Evolutionary conservation across 2,797 vertebrate species (phyloP), one percentile per base, ranked within the genome.

Genomic region (Hozukius guyotensis): DNA sequence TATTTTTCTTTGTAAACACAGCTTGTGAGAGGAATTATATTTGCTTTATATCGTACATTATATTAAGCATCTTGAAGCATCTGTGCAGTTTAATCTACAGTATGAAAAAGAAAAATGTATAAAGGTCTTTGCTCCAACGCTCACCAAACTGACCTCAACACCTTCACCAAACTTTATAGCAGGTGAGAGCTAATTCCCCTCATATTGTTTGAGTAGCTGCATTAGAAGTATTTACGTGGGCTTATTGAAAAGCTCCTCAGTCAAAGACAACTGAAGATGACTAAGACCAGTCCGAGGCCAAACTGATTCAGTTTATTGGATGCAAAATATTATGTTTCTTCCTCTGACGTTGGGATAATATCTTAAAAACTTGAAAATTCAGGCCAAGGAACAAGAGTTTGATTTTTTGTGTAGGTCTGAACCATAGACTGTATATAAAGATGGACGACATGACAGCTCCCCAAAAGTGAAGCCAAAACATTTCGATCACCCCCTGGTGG

Each of bases 271-370:
- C 24, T 27, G 29, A 3, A 56, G 61, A 63, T 36, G 61, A 63
- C 61, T 63, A 4, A 63, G 32, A 36, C 38, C 29, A 62, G 65
- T 80, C 27, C 11, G 25, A 74, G 63, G 69, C 77, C n/a, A 49
- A 70, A 65, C 11, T 52, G 14, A 31, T 56, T 31, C 31, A 52
- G 27, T 6, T 73, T 20, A 56, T 55, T 55, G 4, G 20, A 61
- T 22, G 6, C 20, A 73, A 78, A 55, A 9, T 36, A 34, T 36
- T 62, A 32, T 32, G 6, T 18, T 38, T 72, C 9, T 75, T 29
- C 24, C 55, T 55, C 18, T 66, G 32, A 29, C 0, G 8, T 60
- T 6, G 4, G 6, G 10, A 70, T 49, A 6, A 49, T 53, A 53
- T 77, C 34, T 46, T 8, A 38, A 16, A 29, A 31, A 57, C 42